These are phyloP conservation scores for Melospiza georgiana DNA, from an alignment of 2,113 vertebrate species.

Conservation along the genomic window DNA sequence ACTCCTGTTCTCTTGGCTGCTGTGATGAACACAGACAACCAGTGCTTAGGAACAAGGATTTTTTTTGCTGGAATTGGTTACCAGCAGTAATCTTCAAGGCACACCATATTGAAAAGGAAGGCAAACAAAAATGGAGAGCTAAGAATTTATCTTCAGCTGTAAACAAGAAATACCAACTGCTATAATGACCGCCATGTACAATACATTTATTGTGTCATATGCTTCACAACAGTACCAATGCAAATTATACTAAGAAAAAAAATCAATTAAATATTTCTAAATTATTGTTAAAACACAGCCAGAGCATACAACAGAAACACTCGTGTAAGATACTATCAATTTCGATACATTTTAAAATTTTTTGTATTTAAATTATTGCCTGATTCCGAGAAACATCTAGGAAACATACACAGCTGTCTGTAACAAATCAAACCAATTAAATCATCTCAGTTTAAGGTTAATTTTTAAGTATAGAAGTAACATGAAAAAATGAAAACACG, in stretches of 20 bases:
- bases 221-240: neutral
- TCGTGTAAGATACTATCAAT: neutral
- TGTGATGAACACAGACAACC: neutral
- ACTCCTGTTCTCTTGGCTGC: neutral
- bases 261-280: neutral
- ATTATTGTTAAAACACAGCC: neutral
- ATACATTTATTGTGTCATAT: neutral
- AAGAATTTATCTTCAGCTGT: neutral
- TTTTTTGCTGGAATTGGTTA: neutral
- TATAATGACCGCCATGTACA: neutral
- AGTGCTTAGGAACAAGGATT: neutral
- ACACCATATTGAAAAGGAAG: neutral
- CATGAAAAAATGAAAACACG: neutral
- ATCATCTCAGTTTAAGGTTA: neutral
- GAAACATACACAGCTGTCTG: neutral
- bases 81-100: neutral
- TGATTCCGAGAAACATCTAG: neutral
- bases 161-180: neutral
- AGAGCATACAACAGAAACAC: neutral
- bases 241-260: neutral
- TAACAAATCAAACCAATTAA: neutral
- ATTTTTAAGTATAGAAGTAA: neutral
- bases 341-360: fast-evolving
- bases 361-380: neutral
- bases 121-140: neutral